Evolutionary conservation across 2,113 vertebrate genomes (phyloP).

Genomic region (Apus apus): DNA sequence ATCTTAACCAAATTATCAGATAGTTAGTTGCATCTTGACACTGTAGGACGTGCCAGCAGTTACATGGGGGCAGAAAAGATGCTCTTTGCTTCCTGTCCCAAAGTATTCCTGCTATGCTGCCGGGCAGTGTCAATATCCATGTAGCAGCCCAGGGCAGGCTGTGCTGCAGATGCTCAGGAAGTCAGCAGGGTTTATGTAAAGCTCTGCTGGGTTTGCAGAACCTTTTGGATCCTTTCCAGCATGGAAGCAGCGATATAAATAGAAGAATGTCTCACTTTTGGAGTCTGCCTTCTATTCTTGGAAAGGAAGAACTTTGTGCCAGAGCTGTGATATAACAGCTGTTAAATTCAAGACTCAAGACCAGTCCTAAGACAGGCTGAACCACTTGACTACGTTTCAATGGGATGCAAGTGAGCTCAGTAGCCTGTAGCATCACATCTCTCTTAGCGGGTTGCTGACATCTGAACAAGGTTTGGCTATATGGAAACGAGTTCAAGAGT

Average conservation of each 20-base stretch:
- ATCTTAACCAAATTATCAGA: not conserved
- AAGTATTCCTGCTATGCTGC: not conserved
- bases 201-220: slow-evolving; percentile 16
- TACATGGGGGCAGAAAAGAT: not conserved
- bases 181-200: slow-evolving; percentile 35
- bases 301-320: slow-evolving; percentile 8
- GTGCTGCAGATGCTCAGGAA: not conserved
- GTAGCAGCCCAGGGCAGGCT: not conserved
- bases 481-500: not conserved
- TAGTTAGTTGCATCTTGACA: not conserved
- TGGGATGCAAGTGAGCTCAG: not conserved
- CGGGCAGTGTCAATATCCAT: rapidly evolving
- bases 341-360: not conserved
- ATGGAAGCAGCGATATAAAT: not conserved
- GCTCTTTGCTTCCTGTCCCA: slow-evolving; percentile 7
- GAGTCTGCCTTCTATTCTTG: not conserved
- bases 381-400: not conserved
- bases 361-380: not conserved
- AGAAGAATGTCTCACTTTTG: slow-evolving; percentile 31
- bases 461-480: not conserved
- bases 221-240: slow-evolving; percentile 4
- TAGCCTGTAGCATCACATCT: not conserved
- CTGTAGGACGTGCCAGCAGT: not conserved
- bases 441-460: not conserved
- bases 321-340: not conserved